phyloP scores from a whole-genome alignment of 2,113 vertebrate genomes.

The Mustela nigripes region DNA sequence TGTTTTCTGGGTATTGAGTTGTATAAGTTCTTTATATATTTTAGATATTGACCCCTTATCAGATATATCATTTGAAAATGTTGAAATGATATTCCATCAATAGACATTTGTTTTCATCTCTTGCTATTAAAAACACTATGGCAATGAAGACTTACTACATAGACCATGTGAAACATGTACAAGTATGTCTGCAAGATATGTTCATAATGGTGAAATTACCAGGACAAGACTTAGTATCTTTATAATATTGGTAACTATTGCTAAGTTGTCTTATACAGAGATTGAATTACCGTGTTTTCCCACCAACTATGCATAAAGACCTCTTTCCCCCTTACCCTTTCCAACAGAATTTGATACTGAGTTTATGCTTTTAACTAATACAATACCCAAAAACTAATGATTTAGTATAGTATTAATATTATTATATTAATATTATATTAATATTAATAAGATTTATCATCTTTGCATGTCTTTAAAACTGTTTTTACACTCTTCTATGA shows the following conservation, averaged over 20 bases:
- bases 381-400: background rate
- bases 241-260: background rate
- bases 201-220: background rate
- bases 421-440: background rate
- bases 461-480: background rate
- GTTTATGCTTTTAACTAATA: background rate
- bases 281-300: background rate
- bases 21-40: background rate
- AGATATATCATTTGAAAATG: background rate
- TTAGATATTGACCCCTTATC: background rate
- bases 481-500: background rate
- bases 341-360: background rate
- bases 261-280: background rate
- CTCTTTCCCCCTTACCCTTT: background rate
- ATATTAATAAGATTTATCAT: background rate
- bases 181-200: background rate
- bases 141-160: background rate
- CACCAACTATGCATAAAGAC: background rate
- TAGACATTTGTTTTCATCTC: background rate
- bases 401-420: background rate
- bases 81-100: background rate
- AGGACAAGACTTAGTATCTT: background rate
- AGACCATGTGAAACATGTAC: background rate
- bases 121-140: background rate
- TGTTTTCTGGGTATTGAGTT: background rate